These are phyloP conservation scores for Albula glossodonta DNA, from an alignment of 2,113 vertebrate species.

Conservation along the genomic window DNA sequence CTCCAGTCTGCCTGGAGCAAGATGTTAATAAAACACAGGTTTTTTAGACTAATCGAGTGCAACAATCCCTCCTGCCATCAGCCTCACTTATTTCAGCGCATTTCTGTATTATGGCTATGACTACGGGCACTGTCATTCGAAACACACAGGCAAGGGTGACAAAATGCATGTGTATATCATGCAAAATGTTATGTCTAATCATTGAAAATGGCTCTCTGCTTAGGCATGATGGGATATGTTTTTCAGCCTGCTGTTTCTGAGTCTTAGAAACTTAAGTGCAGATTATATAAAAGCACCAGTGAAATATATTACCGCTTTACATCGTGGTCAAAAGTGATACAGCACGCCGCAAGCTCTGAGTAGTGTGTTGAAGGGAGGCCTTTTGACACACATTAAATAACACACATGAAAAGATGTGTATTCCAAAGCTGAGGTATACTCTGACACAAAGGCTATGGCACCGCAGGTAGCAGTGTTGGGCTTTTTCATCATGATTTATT, in stretches of 20 bases:
- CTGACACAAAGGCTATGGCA: not conserved
- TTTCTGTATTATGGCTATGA: not conserved
- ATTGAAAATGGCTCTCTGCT: not conserved
- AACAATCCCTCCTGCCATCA: not conserved
- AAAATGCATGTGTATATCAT: not conserved
- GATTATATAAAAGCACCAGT: not conserved
- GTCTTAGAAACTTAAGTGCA: not conserved
- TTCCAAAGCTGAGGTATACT: not conserved
- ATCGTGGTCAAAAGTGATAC: not conserved
- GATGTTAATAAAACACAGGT: slow-evolving; percentile 3
- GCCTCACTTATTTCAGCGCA: not conserved
- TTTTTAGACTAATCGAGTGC: slow-evolving; percentile 1
- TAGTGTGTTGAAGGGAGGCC: not conserved
- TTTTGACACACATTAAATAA: not conserved
- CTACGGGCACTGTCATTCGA: not conserved
- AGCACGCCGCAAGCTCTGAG: not conserved
- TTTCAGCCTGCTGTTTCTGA: not conserved
- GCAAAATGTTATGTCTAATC: not conserved
- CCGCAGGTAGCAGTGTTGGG: not conserved
- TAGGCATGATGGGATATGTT: not conserved
- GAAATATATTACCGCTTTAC: not conserved
- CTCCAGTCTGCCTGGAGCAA: slow-evolving; percentile 28
- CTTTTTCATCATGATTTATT: not conserved
- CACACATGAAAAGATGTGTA: not conserved
- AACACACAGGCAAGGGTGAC: not conserved